Evolutionary conservation across 2,113 vertebrate species (phyloP), one percentile per base, ranked within the genome.

Genomic region (Alligator mississippiensis): DNA sequence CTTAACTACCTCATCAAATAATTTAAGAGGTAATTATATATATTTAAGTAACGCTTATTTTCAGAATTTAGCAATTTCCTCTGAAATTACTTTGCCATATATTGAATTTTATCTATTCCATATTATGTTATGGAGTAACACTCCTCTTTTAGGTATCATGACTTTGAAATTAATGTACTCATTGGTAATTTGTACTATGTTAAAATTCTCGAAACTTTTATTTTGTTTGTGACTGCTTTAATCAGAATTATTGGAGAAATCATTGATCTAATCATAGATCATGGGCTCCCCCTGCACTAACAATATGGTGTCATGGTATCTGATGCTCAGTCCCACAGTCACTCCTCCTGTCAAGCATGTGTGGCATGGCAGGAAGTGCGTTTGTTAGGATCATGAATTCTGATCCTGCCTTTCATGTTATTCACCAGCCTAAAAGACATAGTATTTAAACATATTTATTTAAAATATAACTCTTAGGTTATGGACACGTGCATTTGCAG

Each of bases 31-130:
- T 38, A 85, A 82, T 74, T 55, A 63, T 19, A 21, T 62, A 34
- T 62, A 77, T 80, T 70, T 85, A 95, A 77, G 14, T n/a, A 66
- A 94, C 83, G 14, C 5, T 77, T 82, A 64, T 88, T 92, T 91
- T 87, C 61, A 77, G 54, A 86, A 80, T 79, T 66, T n/a, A 92
- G 28, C 34, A 93, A 81, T 87, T 87, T 12, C 12, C 2, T 85
- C 66, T 90, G 68, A 96, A 94, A 88, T 87, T 21, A 24, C 54
- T 84, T 77, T 82, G 15, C 57, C 22, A n/a, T 83, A 61, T 86
- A 92, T 80, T 85, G 5, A 94, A 90, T 93, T 90, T 90, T 93
- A 82, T 85, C 27, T 18, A 17, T 86, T 86, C 93, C 9, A 91
- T 90, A 93, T 83, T 90, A 1, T 27, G 74, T 91, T 94, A 92